Conservation (phyloP, 2,888 invertebrate species). For the Plebejus melissa region DNA sequence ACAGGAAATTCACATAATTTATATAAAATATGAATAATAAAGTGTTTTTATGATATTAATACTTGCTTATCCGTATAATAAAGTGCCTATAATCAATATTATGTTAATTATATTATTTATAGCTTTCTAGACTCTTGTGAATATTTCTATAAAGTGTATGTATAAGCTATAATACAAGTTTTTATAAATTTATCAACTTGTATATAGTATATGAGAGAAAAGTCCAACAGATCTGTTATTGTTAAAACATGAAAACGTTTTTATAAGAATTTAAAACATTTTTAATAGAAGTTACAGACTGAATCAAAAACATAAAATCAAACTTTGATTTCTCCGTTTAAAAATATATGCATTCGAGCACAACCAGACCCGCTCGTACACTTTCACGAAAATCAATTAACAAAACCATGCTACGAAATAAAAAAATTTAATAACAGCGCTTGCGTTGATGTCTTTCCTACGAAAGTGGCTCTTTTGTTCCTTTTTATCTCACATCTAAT, state of each 20-base stretch:
- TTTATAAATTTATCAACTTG: not conserved
- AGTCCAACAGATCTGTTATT: not conserved
- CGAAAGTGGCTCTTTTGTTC: conserved; percentile 33
- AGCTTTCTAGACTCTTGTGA: not conserved
- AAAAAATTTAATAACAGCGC: conserved; percentile 48
- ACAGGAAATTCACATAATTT: conserved; percentile 9
- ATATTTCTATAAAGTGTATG: not conserved
- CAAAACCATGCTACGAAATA: conserved; percentile 43
- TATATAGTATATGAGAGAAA: not conserved
- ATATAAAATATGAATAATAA: conserved; percentile 5
- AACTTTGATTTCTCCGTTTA: not conserved
- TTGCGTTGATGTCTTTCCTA: conserved; percentile 74
- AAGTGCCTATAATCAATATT: conserved; percentile 11
- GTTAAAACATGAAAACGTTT: not conserved
- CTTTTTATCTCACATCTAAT: conserved; percentile 23
- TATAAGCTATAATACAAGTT: not conserved
- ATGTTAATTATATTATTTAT: conserved; percentile 2
- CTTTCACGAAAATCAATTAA: conserved; percentile 44
- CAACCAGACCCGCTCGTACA: conserved; percentile 42
- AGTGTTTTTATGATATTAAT: not conserved
- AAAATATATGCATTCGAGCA: not conserved
- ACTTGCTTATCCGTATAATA: not conserved
- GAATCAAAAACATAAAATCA: not conserved
- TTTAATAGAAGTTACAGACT: not conserved
- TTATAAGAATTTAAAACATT: not conserved